A percentile compares a stretch with the other conserved stretches of the same genome.
These are phyloP conservation scores for Sinocyclocheilus maitianheensis DNA, from an alignment of 2,113 vertebrate genomes.

Conservation along the genomic window DNA sequence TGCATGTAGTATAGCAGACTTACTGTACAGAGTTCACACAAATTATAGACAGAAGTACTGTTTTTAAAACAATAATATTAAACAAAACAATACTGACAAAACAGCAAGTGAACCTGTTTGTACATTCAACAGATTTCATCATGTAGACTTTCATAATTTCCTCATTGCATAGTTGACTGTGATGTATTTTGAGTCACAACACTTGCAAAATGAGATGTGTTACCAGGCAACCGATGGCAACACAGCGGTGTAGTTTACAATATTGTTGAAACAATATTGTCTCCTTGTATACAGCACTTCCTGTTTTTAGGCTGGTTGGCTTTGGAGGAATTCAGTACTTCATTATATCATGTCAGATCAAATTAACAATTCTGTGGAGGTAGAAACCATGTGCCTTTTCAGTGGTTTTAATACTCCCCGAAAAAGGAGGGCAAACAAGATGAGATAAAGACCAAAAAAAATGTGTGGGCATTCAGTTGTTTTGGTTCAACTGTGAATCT, in stretches of 20 bases:
- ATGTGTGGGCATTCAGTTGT: background rate
- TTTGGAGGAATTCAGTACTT: slow-evolving; percentile 40
- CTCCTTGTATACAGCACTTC: slow-evolving; percentile 35
- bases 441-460: background rate
- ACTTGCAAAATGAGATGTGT: background rate
- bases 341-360: background rate
- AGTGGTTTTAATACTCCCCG: slow-evolving; percentile 2
- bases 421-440: background rate
- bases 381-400: background rate
- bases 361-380: background rate
- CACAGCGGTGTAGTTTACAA: slow-evolving; percentile 53
- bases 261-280: slow-evolving; percentile 13
- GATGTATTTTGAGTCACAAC: slow-evolving; percentile 53
- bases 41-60: background rate
- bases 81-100: background rate
- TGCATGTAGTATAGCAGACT: background rate
- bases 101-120: background rate
- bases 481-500: background rate
- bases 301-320: slow-evolving; percentile 42
- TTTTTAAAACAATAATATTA: background rate
- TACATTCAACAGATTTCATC: background rate
- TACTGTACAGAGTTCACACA: background rate
- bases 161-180: background rate
- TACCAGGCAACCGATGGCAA: slow-evolving; percentile 57
- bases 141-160: background rate